These are phyloP conservation scores for Drosophila varians DNA, from an alignment of 1,140 invertebrate species.

Conservation along the genomic window DNA sequence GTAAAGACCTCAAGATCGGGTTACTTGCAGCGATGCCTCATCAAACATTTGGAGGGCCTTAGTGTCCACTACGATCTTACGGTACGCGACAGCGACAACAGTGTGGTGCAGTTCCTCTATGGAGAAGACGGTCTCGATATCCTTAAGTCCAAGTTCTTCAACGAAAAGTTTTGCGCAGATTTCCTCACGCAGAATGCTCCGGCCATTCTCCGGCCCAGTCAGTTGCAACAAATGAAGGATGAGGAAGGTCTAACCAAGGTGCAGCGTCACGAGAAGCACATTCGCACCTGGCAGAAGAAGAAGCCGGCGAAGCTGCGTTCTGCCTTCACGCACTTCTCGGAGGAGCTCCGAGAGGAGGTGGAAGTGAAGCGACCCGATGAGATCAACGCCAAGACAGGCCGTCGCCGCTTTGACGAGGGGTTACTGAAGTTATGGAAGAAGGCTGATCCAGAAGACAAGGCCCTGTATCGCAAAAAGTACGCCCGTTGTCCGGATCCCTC, in stretches of 20 bases:
- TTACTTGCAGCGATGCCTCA: slow-evolving; percentile 98
- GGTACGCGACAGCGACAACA: slow-evolving; percentile 96
- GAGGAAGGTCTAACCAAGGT: slow-evolving; percentile 86
- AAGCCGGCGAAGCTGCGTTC: slow-evolving; percentile 76
- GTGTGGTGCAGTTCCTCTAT: slow-evolving; percentile 98
- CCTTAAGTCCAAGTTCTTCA: slow-evolving; percentile 93
- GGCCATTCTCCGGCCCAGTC: slow-evolving; percentile 85
- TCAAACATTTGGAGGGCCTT: slow-evolving; percentile 98
- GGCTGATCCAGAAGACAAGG: slow-evolving; percentile 85
- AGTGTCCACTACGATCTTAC: slow-evolving; percentile 96
- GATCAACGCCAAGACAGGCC: slow-evolving; percentile 70
- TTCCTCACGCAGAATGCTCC: slow-evolving; percentile 92
- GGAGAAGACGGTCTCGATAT: slow-evolving; percentile 99
- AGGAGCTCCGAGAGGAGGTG: slow-evolving; percentile 73
- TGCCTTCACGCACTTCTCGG: slow-evolving; percentile 77
- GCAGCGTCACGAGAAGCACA: slow-evolving; percentile 84
- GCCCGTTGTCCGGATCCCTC: slow-evolving; percentile 90
- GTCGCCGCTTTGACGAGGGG: slow-evolving; percentile 81
- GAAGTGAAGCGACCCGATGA: slow-evolving; percentile 69
- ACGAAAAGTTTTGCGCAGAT: slow-evolving; percentile 88
- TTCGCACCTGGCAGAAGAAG: slow-evolving; percentile 87
- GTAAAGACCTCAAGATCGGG: slow-evolving; percentile 98
- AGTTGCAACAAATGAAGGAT: slow-evolving; percentile 80
- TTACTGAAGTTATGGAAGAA: slow-evolving; percentile 87
- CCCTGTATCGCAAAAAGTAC: slow-evolving; percentile 83